phyloP scores from a whole-genome alignment of 2,797 vertebrate species.

The Tiaroga cobitis region DNA sequence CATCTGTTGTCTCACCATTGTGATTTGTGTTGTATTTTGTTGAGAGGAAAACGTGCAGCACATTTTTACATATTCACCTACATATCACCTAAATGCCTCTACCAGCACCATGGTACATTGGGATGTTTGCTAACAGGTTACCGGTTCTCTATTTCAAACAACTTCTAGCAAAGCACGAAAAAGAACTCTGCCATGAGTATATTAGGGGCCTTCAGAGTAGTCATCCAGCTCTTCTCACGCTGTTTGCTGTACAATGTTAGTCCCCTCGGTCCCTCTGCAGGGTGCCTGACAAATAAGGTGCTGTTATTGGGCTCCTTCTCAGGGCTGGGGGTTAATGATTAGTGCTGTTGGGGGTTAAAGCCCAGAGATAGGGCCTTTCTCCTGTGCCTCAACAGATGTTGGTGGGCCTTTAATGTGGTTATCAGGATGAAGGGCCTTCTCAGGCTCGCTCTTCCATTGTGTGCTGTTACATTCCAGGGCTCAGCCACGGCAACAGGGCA shows the following conservation, averaged over 20 bases:
- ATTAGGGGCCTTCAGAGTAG: constrained; percentile 37
- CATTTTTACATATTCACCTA: not conserved
- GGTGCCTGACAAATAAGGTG: constrained; percentile 90
- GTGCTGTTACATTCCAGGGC: constrained; percentile 85
- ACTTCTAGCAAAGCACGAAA: not conserved
- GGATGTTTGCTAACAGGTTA: not conserved
- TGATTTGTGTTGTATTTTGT: not conserved
- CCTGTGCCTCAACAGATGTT: constrained; percentile 94
- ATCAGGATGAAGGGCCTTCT: constrained; percentile 94
- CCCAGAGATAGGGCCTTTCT: constrained; percentile 91
- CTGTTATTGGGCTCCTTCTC: constrained; percentile 91
- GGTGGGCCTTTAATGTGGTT: constrained; percentile 97
- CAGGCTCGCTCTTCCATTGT: constrained; percentile 88
- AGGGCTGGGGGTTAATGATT: constrained; percentile 93
- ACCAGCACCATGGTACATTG: not conserved
- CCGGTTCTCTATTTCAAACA: not conserved
- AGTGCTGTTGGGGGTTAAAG: constrained; percentile 94
- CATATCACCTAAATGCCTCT: not conserved
- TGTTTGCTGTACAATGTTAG: constrained; percentile 93
- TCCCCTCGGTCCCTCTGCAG: constrained; percentile 77
- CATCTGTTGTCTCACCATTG: not conserved
- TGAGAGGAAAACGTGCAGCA: not conserved
- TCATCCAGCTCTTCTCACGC: constrained; percentile 85
- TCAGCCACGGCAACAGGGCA: constrained; percentile 89
- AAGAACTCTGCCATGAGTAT: not conserved